Conservation (phyloP, 2,888 invertebrate species). For the Cephonodes hylas region DNA sequence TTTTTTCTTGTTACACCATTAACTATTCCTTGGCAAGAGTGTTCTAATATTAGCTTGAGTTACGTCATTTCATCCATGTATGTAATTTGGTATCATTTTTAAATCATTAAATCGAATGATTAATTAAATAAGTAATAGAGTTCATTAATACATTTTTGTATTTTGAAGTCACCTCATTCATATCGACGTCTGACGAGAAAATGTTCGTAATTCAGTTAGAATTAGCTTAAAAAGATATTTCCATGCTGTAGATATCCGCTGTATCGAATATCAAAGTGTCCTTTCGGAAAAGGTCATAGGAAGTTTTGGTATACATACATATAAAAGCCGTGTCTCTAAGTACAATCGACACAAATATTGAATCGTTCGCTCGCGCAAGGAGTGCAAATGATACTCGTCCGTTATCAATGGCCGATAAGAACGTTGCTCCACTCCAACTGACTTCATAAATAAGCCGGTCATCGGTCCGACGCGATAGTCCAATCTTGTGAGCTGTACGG, state of each 20-base stretch:
- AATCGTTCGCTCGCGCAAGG: conserved; percentile 31
- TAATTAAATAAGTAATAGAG: neutral
- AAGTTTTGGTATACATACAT: conserved; percentile 25
- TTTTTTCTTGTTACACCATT: too few relatives aligned
- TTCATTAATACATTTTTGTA: neutral
- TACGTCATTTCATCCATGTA: neutral
- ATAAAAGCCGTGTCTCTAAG: conserved; percentile 24
- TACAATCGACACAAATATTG: conserved; percentile 36
- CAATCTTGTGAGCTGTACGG: conserved; percentile 30
- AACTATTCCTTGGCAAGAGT: too few relatives aligned
- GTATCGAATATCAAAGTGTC: neutral
- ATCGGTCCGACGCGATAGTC: conserved; percentile 45
- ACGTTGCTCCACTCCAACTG: conserved; percentile 50
- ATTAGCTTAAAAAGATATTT: neutral
- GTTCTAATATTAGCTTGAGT: neutral
- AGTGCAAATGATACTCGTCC: conserved; percentile 59
- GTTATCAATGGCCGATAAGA: conserved; percentile 72
- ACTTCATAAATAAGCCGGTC: conserved; percentile 59
- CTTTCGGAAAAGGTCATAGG: conserved; percentile 26
- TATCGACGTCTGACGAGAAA: neutral
- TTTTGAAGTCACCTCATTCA: neutral
- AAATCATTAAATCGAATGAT: neutral
- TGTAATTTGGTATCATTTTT: neutral
- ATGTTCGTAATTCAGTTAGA: too few relatives aligned
- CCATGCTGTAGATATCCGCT: neutral